These are phyloP conservation scores for Glaucopsyche alexis DNA, from an alignment of 2,888 invertebrate species.

Conservation along the genomic window DNA sequence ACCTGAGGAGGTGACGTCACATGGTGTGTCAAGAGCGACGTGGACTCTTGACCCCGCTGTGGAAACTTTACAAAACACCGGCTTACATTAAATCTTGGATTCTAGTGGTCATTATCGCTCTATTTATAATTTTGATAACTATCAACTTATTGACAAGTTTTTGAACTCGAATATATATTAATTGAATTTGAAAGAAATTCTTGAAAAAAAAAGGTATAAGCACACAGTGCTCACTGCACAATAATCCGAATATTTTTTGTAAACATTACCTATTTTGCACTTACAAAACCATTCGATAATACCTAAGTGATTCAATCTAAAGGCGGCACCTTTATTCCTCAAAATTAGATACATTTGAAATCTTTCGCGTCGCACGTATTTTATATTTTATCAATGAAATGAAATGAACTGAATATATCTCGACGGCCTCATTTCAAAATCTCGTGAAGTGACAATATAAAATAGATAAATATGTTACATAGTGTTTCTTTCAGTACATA, in stretches of 20 bases:
- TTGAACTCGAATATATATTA: not conserved
- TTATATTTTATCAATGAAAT: not conserved
- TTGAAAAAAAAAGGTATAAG: too few relatives aligned
- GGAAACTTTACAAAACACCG: constrained; percentile 62
- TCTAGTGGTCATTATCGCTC: constrained; percentile 43
- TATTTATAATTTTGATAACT: constrained; percentile 1
- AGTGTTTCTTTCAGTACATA: too few relatives aligned
- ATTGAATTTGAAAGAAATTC: too few relatives aligned
- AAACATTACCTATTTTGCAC: too few relatives aligned
- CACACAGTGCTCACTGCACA: too few relatives aligned
- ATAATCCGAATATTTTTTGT: too few relatives aligned
- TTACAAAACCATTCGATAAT: not conserved
- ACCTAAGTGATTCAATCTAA: not conserved
- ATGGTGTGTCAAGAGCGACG: constrained; percentile 66
- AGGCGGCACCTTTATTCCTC: constrained; percentile 3
- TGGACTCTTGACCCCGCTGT: constrained; percentile 65
- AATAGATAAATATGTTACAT: not conserved
- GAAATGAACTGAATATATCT: constrained; percentile 15
- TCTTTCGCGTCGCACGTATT: not conserved
- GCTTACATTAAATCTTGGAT: constrained; percentile 62
- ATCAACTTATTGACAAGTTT: not conserved
- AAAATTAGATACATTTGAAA: constrained; percentile 4
- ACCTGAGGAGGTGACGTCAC: constrained; percentile 41
- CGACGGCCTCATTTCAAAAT: not conserved
- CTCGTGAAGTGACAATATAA: not conserved